These are phyloP conservation scores for Glossophaga mutica DNA, from an alignment of 2,797 vertebrate genomes.

Conservation along the genomic window DNA sequence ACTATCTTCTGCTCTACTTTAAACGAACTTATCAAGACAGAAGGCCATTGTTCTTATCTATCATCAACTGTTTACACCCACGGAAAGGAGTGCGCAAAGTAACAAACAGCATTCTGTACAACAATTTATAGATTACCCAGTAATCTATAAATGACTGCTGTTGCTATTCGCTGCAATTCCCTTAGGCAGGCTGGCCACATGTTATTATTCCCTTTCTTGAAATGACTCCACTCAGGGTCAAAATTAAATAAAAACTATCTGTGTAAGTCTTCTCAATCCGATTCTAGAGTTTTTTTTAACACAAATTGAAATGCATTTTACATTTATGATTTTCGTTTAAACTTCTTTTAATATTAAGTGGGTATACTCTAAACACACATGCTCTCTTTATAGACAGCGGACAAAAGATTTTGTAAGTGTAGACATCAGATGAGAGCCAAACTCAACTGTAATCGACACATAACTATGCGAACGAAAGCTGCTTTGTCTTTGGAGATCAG, in stretches of 20 bases:
- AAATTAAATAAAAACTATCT: constrained; percentile 33
- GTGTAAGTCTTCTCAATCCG: background rate
- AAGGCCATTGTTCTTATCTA: background rate
- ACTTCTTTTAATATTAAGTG: background rate
- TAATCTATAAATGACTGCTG: background rate
- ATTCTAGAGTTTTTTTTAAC: constrained; percentile 4
- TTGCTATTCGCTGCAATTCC: background rate
- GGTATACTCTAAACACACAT: background rate
- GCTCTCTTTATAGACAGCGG: background rate
- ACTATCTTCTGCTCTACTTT: background rate
- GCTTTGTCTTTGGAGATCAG: background rate
- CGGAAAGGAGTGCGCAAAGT: background rate
- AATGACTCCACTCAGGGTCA: background rate
- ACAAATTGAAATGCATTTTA: background rate
- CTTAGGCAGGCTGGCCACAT: background rate
- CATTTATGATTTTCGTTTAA: background rate
- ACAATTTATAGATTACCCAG: background rate
- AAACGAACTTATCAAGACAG: background rate
- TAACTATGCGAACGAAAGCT: background rate
- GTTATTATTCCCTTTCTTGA: background rate
- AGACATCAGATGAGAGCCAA: background rate
- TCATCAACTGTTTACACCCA: background rate
- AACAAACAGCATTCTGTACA: background rate
- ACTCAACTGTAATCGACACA: background rate
- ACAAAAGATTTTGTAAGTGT: background rate